phyloP scores from a whole-genome alignment of 1,140 invertebrate genomes.

The Gonatopus flavifemur region DNA sequence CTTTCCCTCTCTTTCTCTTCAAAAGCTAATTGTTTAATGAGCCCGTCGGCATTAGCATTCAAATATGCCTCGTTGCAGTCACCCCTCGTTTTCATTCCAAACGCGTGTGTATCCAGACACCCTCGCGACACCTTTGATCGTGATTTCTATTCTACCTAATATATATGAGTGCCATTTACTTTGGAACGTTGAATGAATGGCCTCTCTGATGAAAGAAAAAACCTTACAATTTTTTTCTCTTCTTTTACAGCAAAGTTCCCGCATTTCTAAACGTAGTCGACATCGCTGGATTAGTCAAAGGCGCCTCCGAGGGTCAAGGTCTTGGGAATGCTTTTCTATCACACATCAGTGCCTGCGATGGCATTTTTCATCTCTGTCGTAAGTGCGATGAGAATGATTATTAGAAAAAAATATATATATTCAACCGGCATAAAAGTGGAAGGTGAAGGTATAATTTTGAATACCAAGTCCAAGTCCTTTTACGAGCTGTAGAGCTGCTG shows the following conservation, averaged over 20 bases:
- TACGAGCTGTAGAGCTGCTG: no score
- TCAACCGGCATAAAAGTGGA: no score
- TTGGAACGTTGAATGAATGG: no score
- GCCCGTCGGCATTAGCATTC: constrained; percentile 46
- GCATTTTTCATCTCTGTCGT: constrained; percentile 97
- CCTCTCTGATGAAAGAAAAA: no score
- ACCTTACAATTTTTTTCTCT: not conserved
- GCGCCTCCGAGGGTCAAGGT: constrained; percentile 96
- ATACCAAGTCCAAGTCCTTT: no score
- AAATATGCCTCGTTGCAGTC: constrained; percentile 42
- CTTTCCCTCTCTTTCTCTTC: constrained; percentile 28
- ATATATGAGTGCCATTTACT: no score
- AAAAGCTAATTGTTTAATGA: constrained; percentile 55
- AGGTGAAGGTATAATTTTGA: no score
- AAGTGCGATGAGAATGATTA: no score
- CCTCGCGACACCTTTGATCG: constrained; percentile 15
- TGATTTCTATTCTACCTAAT: no score
- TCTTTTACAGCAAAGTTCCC: constrained; percentile 85
- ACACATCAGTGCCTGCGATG: constrained; percentile 98
- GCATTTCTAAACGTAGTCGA: constrained; percentile 97
- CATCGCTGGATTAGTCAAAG: constrained; percentile 97
- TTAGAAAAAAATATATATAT: no score
- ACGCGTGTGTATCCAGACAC: constrained; percentile 17
- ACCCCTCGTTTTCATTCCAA: constrained; percentile 22
- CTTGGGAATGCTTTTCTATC: constrained; percentile 98